Evolutionary conservation across 1,140 invertebrate genomes (phyloP).

Genomic region (Lucilia cuprina): DNA sequence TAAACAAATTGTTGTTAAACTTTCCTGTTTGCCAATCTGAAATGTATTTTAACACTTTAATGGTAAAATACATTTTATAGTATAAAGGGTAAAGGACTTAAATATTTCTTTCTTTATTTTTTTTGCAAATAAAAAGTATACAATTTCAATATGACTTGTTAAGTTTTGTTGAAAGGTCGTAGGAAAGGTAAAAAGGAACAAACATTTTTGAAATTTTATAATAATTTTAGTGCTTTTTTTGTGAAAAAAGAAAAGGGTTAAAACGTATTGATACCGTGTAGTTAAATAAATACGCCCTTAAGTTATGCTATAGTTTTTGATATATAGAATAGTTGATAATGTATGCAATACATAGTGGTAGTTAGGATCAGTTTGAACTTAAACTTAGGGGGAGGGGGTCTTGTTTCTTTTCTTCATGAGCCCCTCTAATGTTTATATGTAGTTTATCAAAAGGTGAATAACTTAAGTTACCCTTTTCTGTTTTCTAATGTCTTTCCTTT

Average conservation of each 20-base stretch:
- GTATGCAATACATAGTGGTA: no score
- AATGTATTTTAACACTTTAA: not conserved
- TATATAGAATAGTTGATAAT: no score
- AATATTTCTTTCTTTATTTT: not conserved
- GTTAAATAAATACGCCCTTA: not conserved
- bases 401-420: no score
- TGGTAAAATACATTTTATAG: no score
- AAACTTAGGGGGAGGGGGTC: no score
- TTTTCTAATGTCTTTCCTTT: no score
- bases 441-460: no score
- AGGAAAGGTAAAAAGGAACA: not conserved
- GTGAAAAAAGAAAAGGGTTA: not conserved
- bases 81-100: no score
- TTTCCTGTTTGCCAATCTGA: not conserved
- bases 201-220: not conserved
- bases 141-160: not conserved
- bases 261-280: not conserved
- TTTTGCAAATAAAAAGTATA: not conserved
- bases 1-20: not conserved
- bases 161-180: not conserved
- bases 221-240: not conserved
- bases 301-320: no score
- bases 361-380: no score
- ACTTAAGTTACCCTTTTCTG: no score
- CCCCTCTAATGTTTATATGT: no score